phyloP scores from a whole-genome alignment of 1,140 invertebrate genomes.

The Arctopsyche grandis region DNA sequence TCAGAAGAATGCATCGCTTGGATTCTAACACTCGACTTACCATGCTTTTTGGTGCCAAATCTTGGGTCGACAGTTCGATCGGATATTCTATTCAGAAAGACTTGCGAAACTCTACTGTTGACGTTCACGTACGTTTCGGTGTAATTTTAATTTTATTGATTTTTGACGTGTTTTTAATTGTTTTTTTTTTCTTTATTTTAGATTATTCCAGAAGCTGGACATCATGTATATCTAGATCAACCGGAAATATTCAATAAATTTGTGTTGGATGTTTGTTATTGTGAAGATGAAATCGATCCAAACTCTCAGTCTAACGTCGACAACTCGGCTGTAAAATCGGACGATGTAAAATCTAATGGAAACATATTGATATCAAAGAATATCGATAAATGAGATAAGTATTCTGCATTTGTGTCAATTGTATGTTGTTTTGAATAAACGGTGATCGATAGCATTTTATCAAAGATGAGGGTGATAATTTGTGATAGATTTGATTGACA shows the following conservation, averaged over 20 bases:
- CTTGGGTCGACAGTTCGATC: slow-evolving; percentile 44
- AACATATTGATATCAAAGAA: not conserved
- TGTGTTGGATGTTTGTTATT: slow-evolving; percentile 77
- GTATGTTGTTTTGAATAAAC: not conserved
- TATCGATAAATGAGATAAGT: not conserved
- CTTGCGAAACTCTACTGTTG: slow-evolving; percentile 41
- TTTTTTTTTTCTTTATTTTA: slow-evolving; percentile 58
- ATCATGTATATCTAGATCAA: slow-evolving; percentile 95
- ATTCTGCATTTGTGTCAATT: not conserved
- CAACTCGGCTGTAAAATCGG: not conserved
- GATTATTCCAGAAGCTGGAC: slow-evolving; percentile 91
- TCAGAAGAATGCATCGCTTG: slow-evolving; percentile 44
- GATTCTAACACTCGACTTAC: slow-evolving; percentile 44
- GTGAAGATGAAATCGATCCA: slow-evolving; percentile 35
- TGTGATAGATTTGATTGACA: slow-evolving; percentile 11
- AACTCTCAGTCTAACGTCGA: not conserved
- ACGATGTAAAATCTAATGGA: not conserved
- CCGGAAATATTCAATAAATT: slow-evolving; percentile 88
- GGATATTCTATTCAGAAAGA: slow-evolving; percentile 39
- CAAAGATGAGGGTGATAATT: slow-evolving; percentile 4
- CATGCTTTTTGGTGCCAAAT: slow-evolving; percentile 47
- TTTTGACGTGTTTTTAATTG: slow-evolving; percentile 1
- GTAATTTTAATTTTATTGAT: not conserved
- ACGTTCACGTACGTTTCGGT: slow-evolving; percentile 37
- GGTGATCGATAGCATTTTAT: slow-evolving; percentile 6